Evolutionary conservation across 1,140 invertebrate genomes (phyloP).

Genomic region (Caenorhabditis latens): DNA sequence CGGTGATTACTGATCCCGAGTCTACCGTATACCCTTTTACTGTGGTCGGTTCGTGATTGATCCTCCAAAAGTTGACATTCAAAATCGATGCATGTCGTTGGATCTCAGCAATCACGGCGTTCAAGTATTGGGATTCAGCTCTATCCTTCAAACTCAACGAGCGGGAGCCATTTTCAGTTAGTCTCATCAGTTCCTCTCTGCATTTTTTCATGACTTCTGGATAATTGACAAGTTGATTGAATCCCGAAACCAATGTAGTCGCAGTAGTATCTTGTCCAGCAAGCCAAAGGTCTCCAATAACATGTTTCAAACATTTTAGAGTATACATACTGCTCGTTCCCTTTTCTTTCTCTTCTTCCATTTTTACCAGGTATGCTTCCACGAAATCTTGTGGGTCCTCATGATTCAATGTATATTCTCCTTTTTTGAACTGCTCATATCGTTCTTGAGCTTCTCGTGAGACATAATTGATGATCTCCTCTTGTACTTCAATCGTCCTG

Average conservation of each 20-base stretch:
- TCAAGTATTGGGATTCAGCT: constrained; percentile 54
- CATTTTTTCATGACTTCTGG: constrained; percentile 58
- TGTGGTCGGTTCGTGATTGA: constrained; percentile 44
- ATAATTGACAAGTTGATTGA: constrained; percentile 39
- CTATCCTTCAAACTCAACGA: constrained; percentile 12
- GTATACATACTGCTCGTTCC: neutral
- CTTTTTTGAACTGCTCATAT: neutral
- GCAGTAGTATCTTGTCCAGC: constrained; percentile 58
- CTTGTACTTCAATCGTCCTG: neutral
- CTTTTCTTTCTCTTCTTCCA: neutral
- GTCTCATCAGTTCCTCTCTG: constrained; percentile 4
- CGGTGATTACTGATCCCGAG: constrained; percentile 48
- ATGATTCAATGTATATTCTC: neutral
- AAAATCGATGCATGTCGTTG: constrained; percentile 62
- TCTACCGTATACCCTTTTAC: constrained; percentile 57
- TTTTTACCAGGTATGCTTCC: constrained; percentile 28
- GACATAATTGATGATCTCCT: neutral
- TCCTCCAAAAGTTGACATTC: constrained; percentile 61
- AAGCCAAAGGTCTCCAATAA: constrained; percentile 50
- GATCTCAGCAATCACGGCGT: constrained; percentile 50
- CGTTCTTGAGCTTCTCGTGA: neutral
- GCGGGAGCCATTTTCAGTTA: constrained; percentile 24
- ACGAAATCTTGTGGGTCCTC: constrained; percentile 28
- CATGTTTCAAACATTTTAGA: constrained; percentile 9
- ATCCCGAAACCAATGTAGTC: constrained; percentile 33